Evolutionary conservation across 2,113 vertebrate species (phyloP).

Genomic region (Petrocephalus zakoni): DNA sequence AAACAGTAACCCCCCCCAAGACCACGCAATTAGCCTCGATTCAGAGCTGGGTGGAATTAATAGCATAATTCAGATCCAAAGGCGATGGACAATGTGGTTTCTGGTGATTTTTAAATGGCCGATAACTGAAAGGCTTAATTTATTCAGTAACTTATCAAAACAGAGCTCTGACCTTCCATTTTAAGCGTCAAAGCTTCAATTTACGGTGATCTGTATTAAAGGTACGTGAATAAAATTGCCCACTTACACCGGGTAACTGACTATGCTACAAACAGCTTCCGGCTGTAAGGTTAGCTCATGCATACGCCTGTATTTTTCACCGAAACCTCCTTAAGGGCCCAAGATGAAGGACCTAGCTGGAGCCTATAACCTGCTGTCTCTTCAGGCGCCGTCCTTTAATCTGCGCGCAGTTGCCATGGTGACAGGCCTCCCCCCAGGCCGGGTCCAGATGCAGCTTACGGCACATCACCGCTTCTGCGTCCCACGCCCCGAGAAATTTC

Average conservation of each 20-base stretch:
- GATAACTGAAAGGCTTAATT: background rate
- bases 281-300: background rate
- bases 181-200: background rate
- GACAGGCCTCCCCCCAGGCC: background rate
- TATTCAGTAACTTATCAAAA: background rate
- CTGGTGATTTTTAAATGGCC: background rate
- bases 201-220: background rate
- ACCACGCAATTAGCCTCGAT: background rate
- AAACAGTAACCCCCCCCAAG: background rate
- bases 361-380: background rate
- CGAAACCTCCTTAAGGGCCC: background rate
- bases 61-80: background rate
- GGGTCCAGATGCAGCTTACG: background rate
- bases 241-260: background rate
- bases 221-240: background rate
- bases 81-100: background rate
- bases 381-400: background rate
- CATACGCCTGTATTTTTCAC: background rate
- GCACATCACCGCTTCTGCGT: background rate
- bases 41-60: background rate
- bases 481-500: background rate
- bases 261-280: background rate
- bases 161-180: background rate
- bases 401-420: background rate
- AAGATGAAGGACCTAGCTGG: background rate